These are phyloP conservation scores for Catocala nupta DNA, from an alignment of 2,888 invertebrate species.

Conservation along the genomic window DNA sequence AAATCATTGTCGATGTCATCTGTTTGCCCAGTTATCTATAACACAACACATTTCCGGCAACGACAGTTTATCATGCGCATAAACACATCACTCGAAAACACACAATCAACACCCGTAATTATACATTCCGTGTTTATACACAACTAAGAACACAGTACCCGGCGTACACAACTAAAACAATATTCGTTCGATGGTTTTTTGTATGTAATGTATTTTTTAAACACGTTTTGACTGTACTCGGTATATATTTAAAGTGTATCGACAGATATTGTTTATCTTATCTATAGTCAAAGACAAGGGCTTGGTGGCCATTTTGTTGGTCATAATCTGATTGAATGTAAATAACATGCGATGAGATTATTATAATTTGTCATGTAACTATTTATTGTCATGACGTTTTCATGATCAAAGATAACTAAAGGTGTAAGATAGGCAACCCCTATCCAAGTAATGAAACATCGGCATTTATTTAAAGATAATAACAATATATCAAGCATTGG, in stretches of 20 bases:
- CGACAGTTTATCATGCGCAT: not conserved
- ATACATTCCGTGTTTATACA: constrained; percentile 6
- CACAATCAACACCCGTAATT: not conserved
- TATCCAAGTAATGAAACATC: too few species aligned
- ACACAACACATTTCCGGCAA: constrained; percentile 6
- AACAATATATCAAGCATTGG: too few species aligned
- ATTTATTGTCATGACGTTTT: too few species aligned
- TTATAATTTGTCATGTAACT: too few species aligned
- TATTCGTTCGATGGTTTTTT: not conserved
- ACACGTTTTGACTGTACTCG: not conserved
- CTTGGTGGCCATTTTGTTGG: constrained; percentile 24
- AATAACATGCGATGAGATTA: not conserved
- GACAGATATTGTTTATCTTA: constrained; percentile 36
- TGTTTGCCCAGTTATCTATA: not conserved
- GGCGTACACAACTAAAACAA: not conserved
- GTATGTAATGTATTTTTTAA: not conserved
- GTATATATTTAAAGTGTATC: constrained; percentile 15
- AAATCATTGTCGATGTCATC: constrained; percentile 19
- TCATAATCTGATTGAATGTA: not conserved
- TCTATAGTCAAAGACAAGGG: constrained; percentile 37
- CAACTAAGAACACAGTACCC: not conserved
- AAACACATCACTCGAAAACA: constrained; percentile 1
- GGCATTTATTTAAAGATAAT: too few species aligned
- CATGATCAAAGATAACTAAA: too few species aligned
- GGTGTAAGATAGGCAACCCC: too few species aligned